These are phyloP conservation scores for Cordilura impudica DNA, from an alignment of 2,888 invertebrate genomes.

Conservation along the genomic window DNA sequence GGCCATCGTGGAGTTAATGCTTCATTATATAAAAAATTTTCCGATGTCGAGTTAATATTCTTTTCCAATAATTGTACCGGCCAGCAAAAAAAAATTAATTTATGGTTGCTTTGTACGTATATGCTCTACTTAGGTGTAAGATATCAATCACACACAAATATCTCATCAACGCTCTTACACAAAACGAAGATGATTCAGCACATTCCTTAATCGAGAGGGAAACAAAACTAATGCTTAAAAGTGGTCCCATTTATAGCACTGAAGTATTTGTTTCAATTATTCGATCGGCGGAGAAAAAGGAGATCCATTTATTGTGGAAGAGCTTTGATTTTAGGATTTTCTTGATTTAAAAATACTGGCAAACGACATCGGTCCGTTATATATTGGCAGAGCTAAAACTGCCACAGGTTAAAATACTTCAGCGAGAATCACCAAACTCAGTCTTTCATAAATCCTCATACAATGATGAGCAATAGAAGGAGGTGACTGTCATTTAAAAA, in stretches of 20 bases:
- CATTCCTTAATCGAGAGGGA: too few species aligned
- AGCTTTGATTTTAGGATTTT: too few species aligned
- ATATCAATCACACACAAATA: background rate
- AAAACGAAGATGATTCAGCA: background rate
- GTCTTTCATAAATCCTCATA: conserved; percentile 40
- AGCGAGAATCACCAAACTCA: conserved; percentile 31
- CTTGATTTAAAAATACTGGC: too few species aligned
- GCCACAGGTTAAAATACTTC: too few species aligned
- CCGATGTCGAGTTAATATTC: background rate
- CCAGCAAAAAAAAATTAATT: background rate
- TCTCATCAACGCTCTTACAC: background rate
- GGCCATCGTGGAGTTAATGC: too few species aligned
- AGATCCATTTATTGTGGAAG: conserved; percentile 20
- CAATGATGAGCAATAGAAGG: conserved; percentile 15
- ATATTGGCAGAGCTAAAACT: too few species aligned
- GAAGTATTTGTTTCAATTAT: conserved; percentile 13
- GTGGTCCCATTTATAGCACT: background rate
- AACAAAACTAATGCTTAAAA: too few species aligned
- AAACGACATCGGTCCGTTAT: too few species aligned
- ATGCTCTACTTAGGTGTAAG: background rate
- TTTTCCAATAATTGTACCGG: background rate
- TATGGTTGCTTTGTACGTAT: too few species aligned
- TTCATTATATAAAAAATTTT: too few species aligned
- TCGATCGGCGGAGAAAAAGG: conserved; percentile 3
- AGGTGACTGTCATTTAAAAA: conserved; percentile 32